phyloP scores from a whole-genome alignment of 2,113 vertebrate genomes.

The Shinisaurus crocodilurus region DNA sequence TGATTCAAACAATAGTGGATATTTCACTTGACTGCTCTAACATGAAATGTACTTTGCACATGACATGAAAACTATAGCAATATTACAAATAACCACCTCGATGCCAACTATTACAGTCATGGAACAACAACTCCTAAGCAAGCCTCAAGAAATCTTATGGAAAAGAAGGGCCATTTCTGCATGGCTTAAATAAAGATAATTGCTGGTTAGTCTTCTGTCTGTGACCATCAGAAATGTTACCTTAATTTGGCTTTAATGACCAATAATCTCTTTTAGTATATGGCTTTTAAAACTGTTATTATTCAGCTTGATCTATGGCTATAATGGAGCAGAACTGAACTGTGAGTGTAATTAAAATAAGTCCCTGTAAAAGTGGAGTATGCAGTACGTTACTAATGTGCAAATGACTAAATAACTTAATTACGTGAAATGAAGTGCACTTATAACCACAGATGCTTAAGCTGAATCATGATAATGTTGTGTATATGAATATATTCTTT shows the following conservation, averaged over 20 bases:
- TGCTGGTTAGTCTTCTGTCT: slow-evolving; percentile 60
- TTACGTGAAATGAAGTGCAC: slow-evolving; percentile 82
- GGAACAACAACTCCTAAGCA: neutral
- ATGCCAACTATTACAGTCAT: slow-evolving; percentile 24
- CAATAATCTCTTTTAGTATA: slow-evolving; percentile 68
- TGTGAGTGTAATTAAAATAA: slow-evolving; percentile 70
- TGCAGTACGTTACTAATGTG: slow-evolving; percentile 74
- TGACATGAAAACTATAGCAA: neutral
- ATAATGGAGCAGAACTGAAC: slow-evolving; percentile 70
- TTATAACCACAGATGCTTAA: slow-evolving; percentile 76
- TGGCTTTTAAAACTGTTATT: slow-evolving; percentile 65
- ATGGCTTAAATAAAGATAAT: slow-evolving; percentile 52
- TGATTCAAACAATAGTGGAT: neutral
- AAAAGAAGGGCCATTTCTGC: slow-evolving; percentile 44
- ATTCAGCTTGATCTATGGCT: slow-evolving; percentile 70
- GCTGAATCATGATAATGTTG: slow-evolving; percentile 67
- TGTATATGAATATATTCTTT: slow-evolving; percentile 70
- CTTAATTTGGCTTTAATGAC: slow-evolving; percentile 68
- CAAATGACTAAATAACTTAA: slow-evolving; percentile 84
- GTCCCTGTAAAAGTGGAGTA: slow-evolving; percentile 76
- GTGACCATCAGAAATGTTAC: slow-evolving; percentile 69
- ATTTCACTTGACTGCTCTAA: neutral
- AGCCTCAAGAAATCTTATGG: slow-evolving; percentile 45
- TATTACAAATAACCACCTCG: slow-evolving; percentile 36
- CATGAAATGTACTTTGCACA: neutral